Percentiles rank a stretch among this genome's conserved stretches.
Evolutionary conservation across 2,113 vertebrate genomes (phyloP).

Genomic region (Galbula dea): DNA sequence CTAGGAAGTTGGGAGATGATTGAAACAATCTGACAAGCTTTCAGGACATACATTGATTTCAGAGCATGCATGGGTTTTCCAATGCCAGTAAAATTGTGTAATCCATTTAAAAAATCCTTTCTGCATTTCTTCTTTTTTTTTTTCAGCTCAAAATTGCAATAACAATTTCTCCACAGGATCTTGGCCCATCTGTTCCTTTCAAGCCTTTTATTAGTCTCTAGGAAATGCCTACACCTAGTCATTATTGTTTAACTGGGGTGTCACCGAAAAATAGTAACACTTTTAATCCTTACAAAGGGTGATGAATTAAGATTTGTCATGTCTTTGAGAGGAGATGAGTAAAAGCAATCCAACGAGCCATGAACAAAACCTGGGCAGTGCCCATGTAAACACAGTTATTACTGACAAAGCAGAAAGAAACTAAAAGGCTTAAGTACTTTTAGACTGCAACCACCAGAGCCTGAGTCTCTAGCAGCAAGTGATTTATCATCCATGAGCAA

Average conservation of each 20-base stretch:
- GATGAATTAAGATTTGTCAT: background rate
- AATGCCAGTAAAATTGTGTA: background rate
- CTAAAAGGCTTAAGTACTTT: background rate
- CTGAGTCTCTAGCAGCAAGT: background rate
- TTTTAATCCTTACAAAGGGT: background rate
- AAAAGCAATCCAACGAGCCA: background rate
- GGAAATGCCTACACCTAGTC: background rate
- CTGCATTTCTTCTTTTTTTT: background rate
- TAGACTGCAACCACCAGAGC: background rate
- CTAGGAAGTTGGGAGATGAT: background rate
- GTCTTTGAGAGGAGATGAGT: background rate
- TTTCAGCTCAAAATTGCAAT: background rate
- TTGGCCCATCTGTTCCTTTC: background rate
- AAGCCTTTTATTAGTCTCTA: background rate
- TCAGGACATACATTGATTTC: background rate
- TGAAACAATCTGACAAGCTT: background rate
- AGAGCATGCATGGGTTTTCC: background rate
- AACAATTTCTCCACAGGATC: background rate
- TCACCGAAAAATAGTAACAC: background rate
- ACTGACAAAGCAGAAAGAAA: background rate
- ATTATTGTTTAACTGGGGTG: background rate
- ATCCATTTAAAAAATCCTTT: background rate
- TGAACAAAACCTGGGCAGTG: background rate
- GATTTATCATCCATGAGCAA: background rate
- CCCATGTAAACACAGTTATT: background rate